Evolutionary conservation across 2,797 vertebrate genomes (phyloP).

Genomic region (Coracias cyanogaster): DNA sequence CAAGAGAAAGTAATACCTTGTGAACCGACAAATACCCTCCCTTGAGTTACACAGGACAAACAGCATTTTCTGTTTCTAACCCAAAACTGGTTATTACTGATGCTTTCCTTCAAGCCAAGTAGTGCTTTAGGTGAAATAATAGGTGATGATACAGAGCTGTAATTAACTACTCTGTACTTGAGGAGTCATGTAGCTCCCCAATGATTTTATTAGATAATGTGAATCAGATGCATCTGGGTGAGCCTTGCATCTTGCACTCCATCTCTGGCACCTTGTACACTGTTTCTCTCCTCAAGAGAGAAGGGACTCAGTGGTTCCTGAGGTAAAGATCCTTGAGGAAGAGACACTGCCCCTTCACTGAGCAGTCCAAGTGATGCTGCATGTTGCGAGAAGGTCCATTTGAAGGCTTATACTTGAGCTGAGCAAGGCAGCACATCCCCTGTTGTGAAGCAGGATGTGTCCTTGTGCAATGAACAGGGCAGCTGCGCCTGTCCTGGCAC

Average conservation of each 20-base stretch:
- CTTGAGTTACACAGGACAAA: background rate
- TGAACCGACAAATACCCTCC: background rate
- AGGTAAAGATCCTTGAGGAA: background rate
- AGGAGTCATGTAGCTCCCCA: background rate
- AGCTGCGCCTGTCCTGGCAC: background rate
- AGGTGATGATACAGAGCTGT: background rate
- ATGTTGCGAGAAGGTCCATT: background rate
- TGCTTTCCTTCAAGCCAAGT: background rate
- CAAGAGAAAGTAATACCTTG: background rate
- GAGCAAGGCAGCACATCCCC: background rate
- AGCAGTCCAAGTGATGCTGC: background rate
- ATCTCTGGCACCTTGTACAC: background rate
- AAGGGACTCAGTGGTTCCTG: background rate
- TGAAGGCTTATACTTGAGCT: background rate
- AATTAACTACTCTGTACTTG: background rate
- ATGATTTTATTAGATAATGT: background rate
- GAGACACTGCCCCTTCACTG: background rate
- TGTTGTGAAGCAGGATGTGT: background rate
- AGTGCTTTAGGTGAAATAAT: background rate
- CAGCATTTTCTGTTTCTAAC: background rate
- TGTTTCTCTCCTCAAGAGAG: background rate
- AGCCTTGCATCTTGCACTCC: background rate
- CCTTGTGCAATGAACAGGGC: background rate
- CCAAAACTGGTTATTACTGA: background rate
- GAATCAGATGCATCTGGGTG: background rate